phyloP scores from a whole-genome alignment of 2,113 vertebrate species.

The Leucoraja erinaceus region DNA sequence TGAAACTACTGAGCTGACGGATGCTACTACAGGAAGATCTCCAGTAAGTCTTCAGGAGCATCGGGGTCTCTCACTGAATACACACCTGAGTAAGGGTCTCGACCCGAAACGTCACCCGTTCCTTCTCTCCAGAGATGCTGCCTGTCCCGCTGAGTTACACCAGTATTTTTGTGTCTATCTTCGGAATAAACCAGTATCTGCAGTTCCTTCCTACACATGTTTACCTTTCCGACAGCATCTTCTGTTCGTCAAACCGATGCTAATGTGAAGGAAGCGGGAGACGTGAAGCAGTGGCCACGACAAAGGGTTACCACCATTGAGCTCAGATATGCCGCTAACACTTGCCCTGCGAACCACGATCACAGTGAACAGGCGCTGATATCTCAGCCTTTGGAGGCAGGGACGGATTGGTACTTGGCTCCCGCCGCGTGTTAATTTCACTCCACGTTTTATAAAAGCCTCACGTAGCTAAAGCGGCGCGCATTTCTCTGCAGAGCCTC shows the following conservation, averaged over 20 bases:
- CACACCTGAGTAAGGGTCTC: no score
- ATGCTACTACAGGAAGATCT: not conserved
- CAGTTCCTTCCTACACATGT: no score
- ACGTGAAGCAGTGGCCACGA: not conserved
- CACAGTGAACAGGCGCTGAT: not conserved
- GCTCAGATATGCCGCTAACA: not conserved
- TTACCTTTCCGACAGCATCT: not conserved
- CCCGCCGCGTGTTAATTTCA: not conserved
- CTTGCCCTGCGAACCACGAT: not conserved
- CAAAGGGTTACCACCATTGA: not conserved
- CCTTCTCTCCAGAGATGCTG: no score
- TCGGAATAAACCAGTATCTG: no score
- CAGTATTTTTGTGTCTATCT: no score
- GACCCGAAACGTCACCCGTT: no score
- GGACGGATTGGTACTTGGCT: not conserved
- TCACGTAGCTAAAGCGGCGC: not conserved
- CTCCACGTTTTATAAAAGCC: not conserved
- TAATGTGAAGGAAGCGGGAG: not conserved
- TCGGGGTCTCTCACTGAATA: not conserved
- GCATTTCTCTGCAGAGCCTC: not conserved
- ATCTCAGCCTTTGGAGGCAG: not conserved
- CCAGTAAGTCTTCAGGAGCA: not conserved
- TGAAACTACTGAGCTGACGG: no score
- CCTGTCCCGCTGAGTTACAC: no score
- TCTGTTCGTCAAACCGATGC: not conserved